Evolutionary conservation across 2,113 vertebrate species (phyloP), one percentile per base, ranked within the genome.

Genomic region (Pseudorasbora parva): DNA sequence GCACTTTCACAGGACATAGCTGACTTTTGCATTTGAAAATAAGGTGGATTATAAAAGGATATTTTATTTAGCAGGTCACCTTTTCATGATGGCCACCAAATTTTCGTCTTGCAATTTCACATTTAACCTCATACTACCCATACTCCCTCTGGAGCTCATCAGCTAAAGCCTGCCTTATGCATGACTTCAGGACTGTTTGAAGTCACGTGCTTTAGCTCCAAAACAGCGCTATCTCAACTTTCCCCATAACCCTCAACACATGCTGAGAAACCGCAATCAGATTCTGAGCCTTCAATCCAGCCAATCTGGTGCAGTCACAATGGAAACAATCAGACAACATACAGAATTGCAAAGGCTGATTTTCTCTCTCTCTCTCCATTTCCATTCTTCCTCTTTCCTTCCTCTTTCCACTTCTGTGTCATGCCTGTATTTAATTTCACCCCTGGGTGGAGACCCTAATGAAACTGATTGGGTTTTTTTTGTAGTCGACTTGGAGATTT

Each of bases 371-470:
- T 2, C 3, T 77, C 5, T 33, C 25, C 51, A 23, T 74, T 45
- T 51, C 27, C 43, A 37, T 72, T 84, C 66, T 17, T 83, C 23
- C 62, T 12, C 33, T 59, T 25, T 72, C 33, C 68, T 64, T 60
- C 60, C 41, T 72, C 33, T 60, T 64, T 60, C 60, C 41, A 21
- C 54, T 30, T 37, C 30, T 23, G 71, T 27, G 62, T 82, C 80
- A 87, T 88, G 83, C 82, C 49, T 89, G 89, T 75, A 89, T 85
- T 85, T 89, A 90, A 89, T 95, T 93, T 94, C 86, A 87, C 86
- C 87, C 91, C 86, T 83, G 87, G 41, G 62, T 87, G 87, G 84
- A 89, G 89, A 62, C 81, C 41, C 87, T 92, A 92, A 91, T 92
- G 83, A 87, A 87, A 91, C 71, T 11, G 57, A 85, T 88, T 89